Conservation (phyloP, 2,888 invertebrate genomes). For the Linnaemya tessellans region DNA sequence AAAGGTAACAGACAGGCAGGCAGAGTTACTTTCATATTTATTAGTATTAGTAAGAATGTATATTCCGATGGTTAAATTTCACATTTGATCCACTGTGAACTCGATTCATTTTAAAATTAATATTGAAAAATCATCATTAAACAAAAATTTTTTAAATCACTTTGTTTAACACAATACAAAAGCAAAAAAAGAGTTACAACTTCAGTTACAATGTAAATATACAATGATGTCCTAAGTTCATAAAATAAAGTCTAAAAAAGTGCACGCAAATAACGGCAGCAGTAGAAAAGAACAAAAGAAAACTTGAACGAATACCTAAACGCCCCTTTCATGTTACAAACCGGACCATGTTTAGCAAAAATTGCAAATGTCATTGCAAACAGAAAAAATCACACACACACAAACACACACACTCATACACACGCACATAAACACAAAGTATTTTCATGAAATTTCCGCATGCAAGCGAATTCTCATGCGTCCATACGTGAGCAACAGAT, state of each 20-base stretch:
- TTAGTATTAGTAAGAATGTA: too few relatives aligned
- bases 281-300: neutral
- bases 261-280: constrained; percentile 2
- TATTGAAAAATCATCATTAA: constrained; percentile 9
- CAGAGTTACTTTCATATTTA: too few relatives aligned
- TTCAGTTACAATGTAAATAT: constrained; percentile 36
- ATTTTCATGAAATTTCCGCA: constrained; percentile 57
- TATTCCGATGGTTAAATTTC: too few relatives aligned
- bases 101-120: neutral
- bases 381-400: neutral
- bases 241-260: constrained; percentile 19
- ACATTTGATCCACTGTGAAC: too few relatives aligned
- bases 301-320: constrained; percentile 33
- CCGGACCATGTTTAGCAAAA: constrained; percentile 51
- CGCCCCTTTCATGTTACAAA: constrained; percentile 55
- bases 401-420: too few relatives aligned
- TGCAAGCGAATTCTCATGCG: constrained; percentile 9
- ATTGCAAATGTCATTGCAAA: constrained; percentile 57
- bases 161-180: constrained; percentile 15
- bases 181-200: neutral
- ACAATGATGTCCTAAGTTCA: constrained; percentile 15
- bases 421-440: constrained; percentile 17
- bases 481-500: constrained; percentile 20
- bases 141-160: constrained; percentile 32
- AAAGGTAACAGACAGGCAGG: too few relatives aligned